These are phyloP conservation scores for Lottia gigantea DNA, from an alignment of 2,888 invertebrate genomes.

Conservation along the genomic window DNA sequence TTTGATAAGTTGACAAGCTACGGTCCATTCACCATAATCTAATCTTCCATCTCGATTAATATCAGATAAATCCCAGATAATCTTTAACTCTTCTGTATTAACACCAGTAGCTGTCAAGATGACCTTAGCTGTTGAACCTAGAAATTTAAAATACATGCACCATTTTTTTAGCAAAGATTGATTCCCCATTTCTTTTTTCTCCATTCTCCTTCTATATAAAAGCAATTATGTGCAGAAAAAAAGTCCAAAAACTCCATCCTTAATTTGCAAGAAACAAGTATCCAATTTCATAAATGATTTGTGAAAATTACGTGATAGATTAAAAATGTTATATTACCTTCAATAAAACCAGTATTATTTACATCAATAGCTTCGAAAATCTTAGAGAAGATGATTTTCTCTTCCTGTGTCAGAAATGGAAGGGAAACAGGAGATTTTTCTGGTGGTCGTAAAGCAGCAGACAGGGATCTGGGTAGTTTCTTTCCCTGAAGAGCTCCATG, in stretches of 20 bases:
- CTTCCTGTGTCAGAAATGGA: conserved; percentile 38
- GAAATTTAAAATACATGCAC: background rate
- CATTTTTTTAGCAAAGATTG: too few relatives aligned
- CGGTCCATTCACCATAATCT: conserved; percentile 51
- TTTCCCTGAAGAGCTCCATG: conserved; percentile 84
- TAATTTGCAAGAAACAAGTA: too few relatives aligned
- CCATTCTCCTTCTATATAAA: too few relatives aligned
- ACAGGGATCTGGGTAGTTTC: conserved; percentile 87
- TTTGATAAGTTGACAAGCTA: conserved; percentile 58
- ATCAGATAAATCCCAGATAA: conserved; percentile 57
- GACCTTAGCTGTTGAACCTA: conserved; percentile 47
- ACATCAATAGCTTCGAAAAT: conserved; percentile 51
- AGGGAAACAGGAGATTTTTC: conserved; percentile 32
- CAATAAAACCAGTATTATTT: conserved; percentile 39
- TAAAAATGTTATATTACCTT: conserved; percentile 36
- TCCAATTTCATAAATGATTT: too few relatives aligned
- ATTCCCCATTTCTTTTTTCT: too few relatives aligned
- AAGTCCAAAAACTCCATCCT: too few relatives aligned
- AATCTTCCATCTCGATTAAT: conserved; percentile 55
- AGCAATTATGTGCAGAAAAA: too few relatives aligned
- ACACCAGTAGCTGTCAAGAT: conserved; percentile 49
- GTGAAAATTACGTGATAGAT: too few relatives aligned
- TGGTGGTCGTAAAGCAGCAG: conserved; percentile 67
- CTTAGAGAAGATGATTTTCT: conserved; percentile 49
- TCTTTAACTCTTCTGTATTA: conserved; percentile 44